These are phyloP conservation scores for Epicampocera succincta DNA, from an alignment of 2,888 invertebrate genomes.

Conservation along the genomic window DNA sequence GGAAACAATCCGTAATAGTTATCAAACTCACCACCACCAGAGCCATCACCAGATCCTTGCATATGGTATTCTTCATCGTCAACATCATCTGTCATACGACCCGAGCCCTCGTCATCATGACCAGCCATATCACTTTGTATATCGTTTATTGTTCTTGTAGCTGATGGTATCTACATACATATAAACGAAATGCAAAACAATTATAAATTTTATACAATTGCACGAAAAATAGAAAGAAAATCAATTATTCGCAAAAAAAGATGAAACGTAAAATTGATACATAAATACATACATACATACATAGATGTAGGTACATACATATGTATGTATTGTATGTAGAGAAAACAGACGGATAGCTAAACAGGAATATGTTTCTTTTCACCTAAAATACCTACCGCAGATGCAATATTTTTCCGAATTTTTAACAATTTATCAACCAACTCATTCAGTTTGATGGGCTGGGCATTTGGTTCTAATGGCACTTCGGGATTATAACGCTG, in stretches of 20 bases:
- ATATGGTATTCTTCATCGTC: conserved; percentile 79
- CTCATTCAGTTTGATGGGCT: conserved; percentile 78
- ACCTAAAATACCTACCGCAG: conserved; percentile 76
- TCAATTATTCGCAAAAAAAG: no score
- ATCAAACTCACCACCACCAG: conserved; percentile 79
- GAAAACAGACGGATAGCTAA: no score
- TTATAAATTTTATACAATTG: not conserved
- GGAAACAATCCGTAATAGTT: not conserved
- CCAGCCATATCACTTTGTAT: conserved; percentile 81
- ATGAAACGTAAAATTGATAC: no score
- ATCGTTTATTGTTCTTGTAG: conserved; percentile 77
- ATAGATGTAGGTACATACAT: no score
- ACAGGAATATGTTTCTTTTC: no score
- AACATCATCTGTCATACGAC: conserved; percentile 77
- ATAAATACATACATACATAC: no score
- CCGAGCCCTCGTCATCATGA: conserved; percentile 80
- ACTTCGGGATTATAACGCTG: conserved; percentile 82
- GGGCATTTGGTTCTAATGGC: conserved; percentile 77
- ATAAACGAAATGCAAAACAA: conserved; percentile 5
- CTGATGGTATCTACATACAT: conserved; percentile 75
- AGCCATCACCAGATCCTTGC: conserved; percentile 80
- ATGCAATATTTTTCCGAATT: conserved; percentile 80
- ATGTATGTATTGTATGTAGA: no score
- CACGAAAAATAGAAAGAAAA: no score
- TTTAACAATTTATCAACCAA: conserved; percentile 81